phyloP scores from a whole-genome alignment of 2,113 vertebrate species.

The Bos taurus region ARS-UCD2.0 NC_037352.1:42111001-42111500 shows the following conservation, averaged over 20 bases:
- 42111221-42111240: neutral
- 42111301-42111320: neutral
- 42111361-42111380: neutral
- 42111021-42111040: neutral
- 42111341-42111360: neutral
- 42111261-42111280: neutral
- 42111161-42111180: neutral
- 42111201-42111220: neutral
- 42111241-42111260: neutral
- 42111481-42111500: neutral
- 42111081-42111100: neutral
- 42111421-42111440: neutral
- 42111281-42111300: neutral
- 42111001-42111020: neutral
- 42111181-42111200: neutral
- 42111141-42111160: neutral
- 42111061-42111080: neutral
- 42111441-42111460: neutral
- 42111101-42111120: neutral
- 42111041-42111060: neutral
- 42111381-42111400: neutral
- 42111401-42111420: neutral
- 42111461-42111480: neutral
- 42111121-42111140: neutral
- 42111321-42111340: neutral